Evolutionary conservation across 2,113 vertebrate genomes (phyloP), one percentile per base, ranked within the genome.

Genomic region (Pomatorhinus ruficollis): DNA sequence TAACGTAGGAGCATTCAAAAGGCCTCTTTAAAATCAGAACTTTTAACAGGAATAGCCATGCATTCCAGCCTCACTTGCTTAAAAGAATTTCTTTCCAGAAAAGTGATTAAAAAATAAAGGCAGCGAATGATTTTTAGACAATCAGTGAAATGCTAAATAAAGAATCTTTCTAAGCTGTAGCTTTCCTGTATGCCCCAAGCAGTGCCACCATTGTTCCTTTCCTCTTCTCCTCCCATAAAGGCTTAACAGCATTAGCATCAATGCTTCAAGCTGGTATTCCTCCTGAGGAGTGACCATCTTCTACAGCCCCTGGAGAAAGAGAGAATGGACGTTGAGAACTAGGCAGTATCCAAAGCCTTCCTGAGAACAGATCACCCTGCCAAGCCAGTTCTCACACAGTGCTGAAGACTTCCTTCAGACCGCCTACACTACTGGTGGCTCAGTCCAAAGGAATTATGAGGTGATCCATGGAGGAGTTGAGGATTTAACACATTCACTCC

Each of bases 221-320:
- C 37, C 21, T 87, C 37, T 85, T 52, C 65, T 72, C 47, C 30
- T 86, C 56, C 64, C 5, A 2, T 6, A 78, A 68, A 1, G 1
- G 13, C 42, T 66, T 47, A 56, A 69, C 27, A 54, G 15, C 16
- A 15, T 53, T 39, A 54, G 15, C 15, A 22, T 53, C 31, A 60
- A 52, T 33, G 65, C 80, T 90, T 89, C 78, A 60, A 64, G 64
- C n/a, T 71, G 83, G 56, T 31, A 18, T 75, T 86, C 78, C 70
- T 90, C 75, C 49, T 70, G 76, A 83, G 90, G 20, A 77, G 44
- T 33, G 56, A 82, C 27, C 90, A 79, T 90, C 72, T 90, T 94
- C 65, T 64, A 19, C 27, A 92, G 74, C n/a, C 69, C 77, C 74
- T 94, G 57, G 40, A 90, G 70, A 96, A 95, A 87, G 30, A 95